These are phyloP conservation scores for Anthopleura sola DNA, from an alignment of 64 coral and sea anemone species.

Conservation along the genomic window DNA sequence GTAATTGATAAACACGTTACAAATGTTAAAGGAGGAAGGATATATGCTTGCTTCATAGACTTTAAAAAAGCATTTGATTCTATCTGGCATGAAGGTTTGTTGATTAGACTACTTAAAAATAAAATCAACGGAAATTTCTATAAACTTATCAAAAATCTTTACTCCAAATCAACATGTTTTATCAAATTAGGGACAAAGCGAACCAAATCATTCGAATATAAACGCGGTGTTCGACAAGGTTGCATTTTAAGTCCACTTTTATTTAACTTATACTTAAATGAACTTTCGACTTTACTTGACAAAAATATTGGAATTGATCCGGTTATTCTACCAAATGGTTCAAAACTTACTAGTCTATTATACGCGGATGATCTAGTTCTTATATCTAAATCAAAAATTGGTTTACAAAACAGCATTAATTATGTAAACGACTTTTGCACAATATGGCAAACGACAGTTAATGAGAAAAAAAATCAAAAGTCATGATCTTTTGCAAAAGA, in stretches of 20 bases:
- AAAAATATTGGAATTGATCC: conserved; percentile 7
- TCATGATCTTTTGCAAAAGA: conserved; percentile 14
- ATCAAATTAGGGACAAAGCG: background rate
- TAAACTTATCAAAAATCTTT: background rate
- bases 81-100: conserved; percentile 19
- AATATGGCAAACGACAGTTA: conserved; percentile 14
- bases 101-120: background rate
- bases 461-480: background rate
- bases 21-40: too few relatives aligned
- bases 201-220: conserved; percentile 7
- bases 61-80: conserved; percentile 15
- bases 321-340: conserved; percentile 23
- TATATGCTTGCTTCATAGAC: background rate
- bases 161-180: conserved; percentile 12
- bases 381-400: background rate
- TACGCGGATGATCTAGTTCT: conserved; percentile 21
- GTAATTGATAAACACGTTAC: background rate
- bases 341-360: background rate
- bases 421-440: background rate
- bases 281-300: background rate
- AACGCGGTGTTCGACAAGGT: background rate
- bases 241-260: too few relatives aligned
- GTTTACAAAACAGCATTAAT: conserved; percentile 10
- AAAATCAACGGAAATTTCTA: conserved; percentile 17
- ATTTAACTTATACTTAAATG: conserved; percentile 12